Conservation (phyloP, 2,888 invertebrate species). For the Halictus ligatus region DNA sequence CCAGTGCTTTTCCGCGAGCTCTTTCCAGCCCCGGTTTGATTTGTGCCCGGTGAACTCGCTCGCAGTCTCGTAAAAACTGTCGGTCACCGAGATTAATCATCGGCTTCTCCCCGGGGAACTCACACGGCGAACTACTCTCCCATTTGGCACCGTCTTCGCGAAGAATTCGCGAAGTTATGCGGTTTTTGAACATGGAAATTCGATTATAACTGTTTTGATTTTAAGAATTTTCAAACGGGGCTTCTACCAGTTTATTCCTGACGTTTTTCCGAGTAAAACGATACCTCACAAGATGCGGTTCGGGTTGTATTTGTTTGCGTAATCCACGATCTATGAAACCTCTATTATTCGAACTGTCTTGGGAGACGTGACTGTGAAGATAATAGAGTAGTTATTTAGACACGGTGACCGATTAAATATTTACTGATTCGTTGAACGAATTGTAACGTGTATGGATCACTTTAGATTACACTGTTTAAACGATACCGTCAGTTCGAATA, state of each 20-base stretch:
- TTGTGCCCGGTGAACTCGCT: not conserved
- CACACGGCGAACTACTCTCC: not conserved
- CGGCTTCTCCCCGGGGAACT: not conserved
- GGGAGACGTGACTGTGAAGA: no score
- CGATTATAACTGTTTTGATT: not conserved
- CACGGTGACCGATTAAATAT: no score
- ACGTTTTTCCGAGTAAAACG: not conserved
- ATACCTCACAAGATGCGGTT: not conserved
- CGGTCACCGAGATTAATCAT: not conserved
- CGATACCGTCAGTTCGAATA: no score
- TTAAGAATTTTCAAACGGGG: not conserved
- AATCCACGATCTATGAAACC: not conserved
- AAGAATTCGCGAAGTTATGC: not conserved
- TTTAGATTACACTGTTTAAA: no score
- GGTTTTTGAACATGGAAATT: not conserved
- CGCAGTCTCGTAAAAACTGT: not conserved
- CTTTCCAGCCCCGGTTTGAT: not conserved
- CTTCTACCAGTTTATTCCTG: not conserved
- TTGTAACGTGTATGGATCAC: no score
- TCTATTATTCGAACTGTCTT: not conserved
- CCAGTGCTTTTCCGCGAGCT: not conserved
- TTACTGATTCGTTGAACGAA: no score
- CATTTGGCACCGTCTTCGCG: not conserved
- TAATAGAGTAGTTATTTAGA: no score
- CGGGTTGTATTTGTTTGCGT: not conserved